Base-by-base conservation (phyloP, 2,113 vertebrate species). In the Chauna torquata region DNA sequence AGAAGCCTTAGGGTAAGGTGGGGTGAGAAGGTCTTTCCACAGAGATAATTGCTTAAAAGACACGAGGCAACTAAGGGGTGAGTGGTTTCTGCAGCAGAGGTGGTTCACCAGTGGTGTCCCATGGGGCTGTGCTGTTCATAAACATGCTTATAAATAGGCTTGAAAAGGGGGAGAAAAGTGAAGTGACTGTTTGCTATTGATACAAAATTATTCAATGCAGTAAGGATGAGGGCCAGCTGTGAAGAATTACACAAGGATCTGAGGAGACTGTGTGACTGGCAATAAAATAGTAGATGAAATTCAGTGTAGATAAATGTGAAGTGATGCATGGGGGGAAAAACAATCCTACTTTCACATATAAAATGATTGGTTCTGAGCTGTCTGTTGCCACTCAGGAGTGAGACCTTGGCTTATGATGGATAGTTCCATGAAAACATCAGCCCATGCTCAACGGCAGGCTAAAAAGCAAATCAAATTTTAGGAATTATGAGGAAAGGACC, bases 221-320 rank as follows among this genome's bases (percentile, higher is more conserved):
- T 85, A 70, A 94, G 84, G 75, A 76, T 82, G 78, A 90, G 92
- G 78, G 78, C 81, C 90, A 91, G 61, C 66, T 84, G 40, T 94
- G 94, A 97, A 97, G 95, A 94, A 94, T 96, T 96, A 85, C 75
- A 85, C 36, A 20, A 90, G 83, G 52, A 91, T 85, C 82, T 92
- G 91, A 91, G 93, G 49, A 94, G 74, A 65, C 84, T 88, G 14
- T 93, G 94, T 96, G 93, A 91, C 95, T 91, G 49, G 93, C 81
- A 95, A 95, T 95, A 96, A 96, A 97, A 95, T n/a, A 92, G 96
- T 81, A 86, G 96, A 72, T 96, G 94, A 97, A 96, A 96, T 96
- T 96, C 92, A 95, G 75, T 91, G 93, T 95, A 96, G 96, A 96
- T 95, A 94, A 97, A 96, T 85, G 86, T 94, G 94, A 95, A 94